phyloP scores from a whole-genome alignment of 2,113 vertebrate genomes.

The Dipodomys spectabilis region DNA sequence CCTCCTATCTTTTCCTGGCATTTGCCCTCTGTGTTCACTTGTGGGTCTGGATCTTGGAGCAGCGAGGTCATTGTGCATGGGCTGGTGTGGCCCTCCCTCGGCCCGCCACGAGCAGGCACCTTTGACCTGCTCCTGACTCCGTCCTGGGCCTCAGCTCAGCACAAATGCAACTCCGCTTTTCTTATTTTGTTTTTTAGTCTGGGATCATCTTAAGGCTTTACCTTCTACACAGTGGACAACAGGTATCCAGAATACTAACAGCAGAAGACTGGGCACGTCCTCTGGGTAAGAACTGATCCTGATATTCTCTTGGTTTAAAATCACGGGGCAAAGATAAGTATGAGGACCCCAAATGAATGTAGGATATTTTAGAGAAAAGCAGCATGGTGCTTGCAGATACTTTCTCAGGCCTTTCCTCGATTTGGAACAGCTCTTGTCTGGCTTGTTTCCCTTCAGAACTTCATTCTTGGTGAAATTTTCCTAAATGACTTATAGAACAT shows the following conservation, averaged over 20 bases:
- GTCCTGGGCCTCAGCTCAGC: no score
- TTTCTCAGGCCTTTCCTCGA: background rate
- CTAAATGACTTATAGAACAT: conserved; percentile 2
- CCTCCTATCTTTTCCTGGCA: no score
- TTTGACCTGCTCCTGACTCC: no score
- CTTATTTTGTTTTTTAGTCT: background rate
- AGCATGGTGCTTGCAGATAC: background rate
- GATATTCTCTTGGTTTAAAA: background rate
- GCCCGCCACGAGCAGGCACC: no score
- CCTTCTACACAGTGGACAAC: background rate
- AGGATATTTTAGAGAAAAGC: conserved; percentile 1
- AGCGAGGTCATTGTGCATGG: no score
- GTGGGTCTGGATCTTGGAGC: no score
- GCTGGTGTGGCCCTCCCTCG: no score
- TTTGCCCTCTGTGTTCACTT: no score
- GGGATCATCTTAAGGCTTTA: background rate
- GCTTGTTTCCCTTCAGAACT: background rate
- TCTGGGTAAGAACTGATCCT: background rate
- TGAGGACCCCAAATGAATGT: background rate
- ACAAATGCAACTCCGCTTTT: background rate
- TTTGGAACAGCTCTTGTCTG: background rate
- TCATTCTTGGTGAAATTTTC: conserved; percentile 1
- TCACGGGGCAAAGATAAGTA: background rate
- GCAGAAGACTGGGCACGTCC: background rate
- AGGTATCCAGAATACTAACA: background rate